phyloP scores from a whole-genome alignment of 2,797 vertebrate species.

The Lagocephalus sceleratus region DNA sequence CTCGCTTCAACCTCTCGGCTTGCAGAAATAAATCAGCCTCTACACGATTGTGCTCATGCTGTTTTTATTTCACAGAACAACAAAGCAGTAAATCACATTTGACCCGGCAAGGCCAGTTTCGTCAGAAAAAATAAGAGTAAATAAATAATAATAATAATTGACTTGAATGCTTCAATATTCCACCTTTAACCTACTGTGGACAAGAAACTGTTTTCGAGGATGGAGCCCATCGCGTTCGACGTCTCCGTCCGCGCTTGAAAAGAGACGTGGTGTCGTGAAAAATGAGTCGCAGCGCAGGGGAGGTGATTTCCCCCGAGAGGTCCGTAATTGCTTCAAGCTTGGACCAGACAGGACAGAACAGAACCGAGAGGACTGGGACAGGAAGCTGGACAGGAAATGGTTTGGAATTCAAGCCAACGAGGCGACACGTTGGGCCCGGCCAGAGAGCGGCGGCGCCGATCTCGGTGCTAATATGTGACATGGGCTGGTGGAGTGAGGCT shows the following conservation, averaged over 20 bases:
- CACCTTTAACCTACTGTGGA: constrained; percentile 13
- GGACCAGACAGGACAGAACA: constrained; percentile 58
- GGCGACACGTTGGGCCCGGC: constrained; percentile 27
- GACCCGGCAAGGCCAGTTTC: too few species aligned
- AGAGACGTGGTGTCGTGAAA: constrained; percentile 63
- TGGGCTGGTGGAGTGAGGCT: too few species aligned
- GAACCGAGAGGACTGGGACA: constrained; percentile 67
- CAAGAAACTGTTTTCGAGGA: constrained; percentile 15
- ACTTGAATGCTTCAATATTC: constrained; percentile 3
- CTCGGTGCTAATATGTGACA: too few species aligned
- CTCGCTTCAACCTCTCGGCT: constrained; percentile 25
- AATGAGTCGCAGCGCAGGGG: constrained; percentile 59
- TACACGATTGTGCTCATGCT: too few species aligned
- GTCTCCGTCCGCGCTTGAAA: constrained; percentile 69
- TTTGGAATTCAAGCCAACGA: constrained; percentile 59
- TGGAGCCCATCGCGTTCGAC: constrained; percentile 57
- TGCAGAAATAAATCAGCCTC: constrained; percentile 8
- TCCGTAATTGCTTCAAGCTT: constrained; percentile 77
- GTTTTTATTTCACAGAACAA: too few species aligned
- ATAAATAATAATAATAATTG: too few species aligned
- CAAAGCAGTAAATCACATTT: too few species aligned
- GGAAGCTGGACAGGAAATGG: constrained; percentile 74
- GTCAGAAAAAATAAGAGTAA: too few species aligned
- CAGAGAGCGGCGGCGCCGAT: not conserved
- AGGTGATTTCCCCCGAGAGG: constrained; percentile 67